phyloP scores from a whole-genome alignment of 2,797 vertebrate species.

The Neosilurus hyrtlii region DNA sequence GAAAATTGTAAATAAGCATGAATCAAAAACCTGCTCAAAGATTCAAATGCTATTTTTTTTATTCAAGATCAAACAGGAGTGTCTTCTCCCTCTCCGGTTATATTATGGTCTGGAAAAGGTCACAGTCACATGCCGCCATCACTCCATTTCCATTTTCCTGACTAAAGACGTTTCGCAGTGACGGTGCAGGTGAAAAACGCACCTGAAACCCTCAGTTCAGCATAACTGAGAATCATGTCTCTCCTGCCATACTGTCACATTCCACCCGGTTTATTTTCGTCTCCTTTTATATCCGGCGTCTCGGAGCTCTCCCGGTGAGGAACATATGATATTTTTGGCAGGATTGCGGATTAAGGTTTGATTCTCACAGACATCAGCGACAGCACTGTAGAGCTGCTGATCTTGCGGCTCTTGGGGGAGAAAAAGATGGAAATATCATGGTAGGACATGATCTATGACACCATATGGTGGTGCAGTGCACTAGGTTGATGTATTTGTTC shows the following conservation, averaged over 20 bases:
- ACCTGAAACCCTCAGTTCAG: slow-evolving; percentile 1
- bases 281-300: slow-evolving; percentile 25
- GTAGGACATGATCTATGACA: slow-evolving; percentile 12
- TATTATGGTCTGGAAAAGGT: not conserved
- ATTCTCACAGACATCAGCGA: not conserved
- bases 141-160: not conserved
- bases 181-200: not conserved
- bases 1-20: not conserved
- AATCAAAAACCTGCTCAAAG: not conserved
- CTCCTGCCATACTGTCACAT: slow-evolving; percentile 37
- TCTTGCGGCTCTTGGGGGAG: not conserved
- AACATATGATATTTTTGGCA: slow-evolving; percentile 37
- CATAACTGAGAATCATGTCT: slow-evolving; percentile 31
- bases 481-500: not conserved
- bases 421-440: not conserved
- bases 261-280: slow-evolving; percentile 21
- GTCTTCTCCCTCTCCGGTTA: not conserved
- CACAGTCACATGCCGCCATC: not conserved
- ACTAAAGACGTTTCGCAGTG: not conserved
- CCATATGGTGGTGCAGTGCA: not conserved
- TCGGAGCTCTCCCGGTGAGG: slow-evolving; percentile 3
- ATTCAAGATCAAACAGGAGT: not conserved
- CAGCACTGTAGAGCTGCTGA: not conserved
- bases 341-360: slow-evolving; percentile 20
- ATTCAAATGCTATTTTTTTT: not conserved